Base-by-base conservation (phyloP, 2,797 vertebrate genomes). In the Triplophysa bombifrons region DNA sequence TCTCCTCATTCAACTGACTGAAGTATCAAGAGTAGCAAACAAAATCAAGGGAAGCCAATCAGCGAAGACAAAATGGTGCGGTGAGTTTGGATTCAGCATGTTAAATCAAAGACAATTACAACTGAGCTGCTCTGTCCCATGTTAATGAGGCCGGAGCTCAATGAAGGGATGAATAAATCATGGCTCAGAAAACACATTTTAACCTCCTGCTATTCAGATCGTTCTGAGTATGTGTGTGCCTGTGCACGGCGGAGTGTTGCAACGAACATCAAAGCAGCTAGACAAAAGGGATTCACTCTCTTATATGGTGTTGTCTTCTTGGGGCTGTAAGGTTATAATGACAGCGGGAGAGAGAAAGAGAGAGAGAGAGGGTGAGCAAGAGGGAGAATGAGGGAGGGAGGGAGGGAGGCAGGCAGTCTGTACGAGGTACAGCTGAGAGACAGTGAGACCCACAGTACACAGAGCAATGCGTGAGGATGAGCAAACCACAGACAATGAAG, bases 41-140 rank as follows among this genome's bases (percentile, higher is more conserved):
- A 72, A 76, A 68, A 53, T 30, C 65, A 60, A 41, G 13, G 17
- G 34, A 68, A 55, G 50, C 48, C 46, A 65, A 66, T 72, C 61
- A 75, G 78, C 81, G 82, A 80, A 77, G 34, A 60, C 50, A 70
- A 46, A 75, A 76, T 70, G 72, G 58, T 41, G 16, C 66, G 34
- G 72, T 80, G 83, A 79, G 83, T 82, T 83, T 80, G 76, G 48
- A 69, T 77, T 34, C 51, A 17, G 87, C 85, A 87, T 71, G 88
- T 85, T 90, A 89, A 93, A 93, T 93, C 92, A 92, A 91, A 92
- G 89, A 88, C 86, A 89, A 88, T 90, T 89, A 91, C 89, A 89
- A 86, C 89, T 87, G 83, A 84, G 86, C 84, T 73, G 80, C 86
- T 76, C 88, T 89, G 86, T 90, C 87, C 85, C 88, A 93, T 94